Percentiles rank a stretch among this genome's conserved stretches.
These are phyloP conservation scores for Caenorhabditis briggsae DNA, from an alignment of 1,140 invertebrate species.

Conservation along the genomic window DNA sequence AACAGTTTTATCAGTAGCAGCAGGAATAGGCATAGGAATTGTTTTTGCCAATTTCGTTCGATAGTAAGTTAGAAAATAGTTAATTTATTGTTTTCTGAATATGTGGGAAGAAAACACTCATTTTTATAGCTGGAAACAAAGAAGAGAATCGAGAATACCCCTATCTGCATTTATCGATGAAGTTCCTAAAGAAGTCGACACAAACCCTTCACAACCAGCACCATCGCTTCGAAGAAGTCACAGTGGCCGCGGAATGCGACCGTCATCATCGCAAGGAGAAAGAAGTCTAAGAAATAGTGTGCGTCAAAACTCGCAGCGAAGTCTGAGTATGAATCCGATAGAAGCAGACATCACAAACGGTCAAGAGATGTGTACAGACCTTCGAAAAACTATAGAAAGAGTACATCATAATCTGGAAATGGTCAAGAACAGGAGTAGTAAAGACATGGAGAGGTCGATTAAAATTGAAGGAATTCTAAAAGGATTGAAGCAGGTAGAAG, in stretches of 20 bases:
- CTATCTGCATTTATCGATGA: not conserved
- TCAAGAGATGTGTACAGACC: constrained; percentile 29
- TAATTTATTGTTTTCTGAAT: not conserved
- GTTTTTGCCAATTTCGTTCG: constrained; percentile 37
- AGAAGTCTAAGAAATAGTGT: constrained; percentile 1
- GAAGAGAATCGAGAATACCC: not conserved
- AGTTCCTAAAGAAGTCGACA: not conserved
- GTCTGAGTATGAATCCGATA: constrained; percentile 13
- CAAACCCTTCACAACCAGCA: not conserved
- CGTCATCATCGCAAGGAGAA: constrained; percentile 24
- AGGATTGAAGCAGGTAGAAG: constrained; percentile 9
- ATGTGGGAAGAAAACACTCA: not conserved
- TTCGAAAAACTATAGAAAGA: constrained; percentile 54
- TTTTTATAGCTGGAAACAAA: constrained; percentile 17
- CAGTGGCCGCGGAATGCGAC: constrained; percentile 32
- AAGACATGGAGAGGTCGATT: constrained; percentile 46
- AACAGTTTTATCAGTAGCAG: constrained; percentile 44
- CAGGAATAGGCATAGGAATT: constrained; percentile 34
- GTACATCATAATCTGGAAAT: constrained; percentile 53
- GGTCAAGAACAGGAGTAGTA: constrained; percentile 61
- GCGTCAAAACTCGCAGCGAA: constrained; percentile 5
- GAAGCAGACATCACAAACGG: constrained; percentile 37
- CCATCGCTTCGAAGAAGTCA: constrained; percentile 10
- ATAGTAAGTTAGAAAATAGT: constrained; percentile 35
- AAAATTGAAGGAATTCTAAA: constrained; percentile 40